phyloP scores from a whole-genome alignment of 2,113 vertebrate genomes.

The Prunella himalayana region DNA sequence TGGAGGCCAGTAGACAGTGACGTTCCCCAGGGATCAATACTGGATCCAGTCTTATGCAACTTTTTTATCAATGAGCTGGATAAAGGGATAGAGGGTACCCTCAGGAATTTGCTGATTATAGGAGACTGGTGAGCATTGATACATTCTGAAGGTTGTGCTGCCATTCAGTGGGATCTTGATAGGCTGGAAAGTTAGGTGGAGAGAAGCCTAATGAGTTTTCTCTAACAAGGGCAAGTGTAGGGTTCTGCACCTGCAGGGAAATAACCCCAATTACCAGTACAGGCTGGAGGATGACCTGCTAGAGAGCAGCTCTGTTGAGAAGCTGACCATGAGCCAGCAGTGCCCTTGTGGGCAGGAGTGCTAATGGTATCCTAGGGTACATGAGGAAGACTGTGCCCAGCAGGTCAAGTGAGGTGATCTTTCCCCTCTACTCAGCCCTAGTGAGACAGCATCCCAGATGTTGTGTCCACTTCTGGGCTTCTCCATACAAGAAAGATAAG shows the following conservation, averaged over 20 bases:
- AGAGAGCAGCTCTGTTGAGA: neutral
- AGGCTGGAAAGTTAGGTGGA: neutral
- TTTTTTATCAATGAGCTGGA: neutral
- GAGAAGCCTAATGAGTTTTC: neutral
- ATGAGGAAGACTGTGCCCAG: neutral
- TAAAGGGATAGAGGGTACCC: neutral
- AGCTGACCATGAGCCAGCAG: neutral
- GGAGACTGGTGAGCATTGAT: too few species aligned
- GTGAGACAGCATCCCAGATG: too few species aligned
- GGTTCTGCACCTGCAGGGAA: neutral
- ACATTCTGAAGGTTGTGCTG: neutral
- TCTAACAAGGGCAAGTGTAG: neutral
- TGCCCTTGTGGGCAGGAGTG: neutral
- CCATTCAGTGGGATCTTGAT: neutral
- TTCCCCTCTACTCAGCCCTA: neutral
- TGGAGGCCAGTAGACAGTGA: neutral
- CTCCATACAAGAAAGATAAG: neutral
- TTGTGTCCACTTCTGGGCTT: neutral
- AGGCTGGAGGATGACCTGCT: neutral
- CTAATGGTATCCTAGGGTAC: neutral
- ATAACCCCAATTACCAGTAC: neutral
- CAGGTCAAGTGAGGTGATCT: neutral
- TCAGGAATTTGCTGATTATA: neutral
- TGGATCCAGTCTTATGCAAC: neutral
- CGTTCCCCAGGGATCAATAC: too few species aligned